Evolutionary conservation across 2,888 invertebrate species (phyloP).

Genomic region (Aphrophora alni): DNA sequence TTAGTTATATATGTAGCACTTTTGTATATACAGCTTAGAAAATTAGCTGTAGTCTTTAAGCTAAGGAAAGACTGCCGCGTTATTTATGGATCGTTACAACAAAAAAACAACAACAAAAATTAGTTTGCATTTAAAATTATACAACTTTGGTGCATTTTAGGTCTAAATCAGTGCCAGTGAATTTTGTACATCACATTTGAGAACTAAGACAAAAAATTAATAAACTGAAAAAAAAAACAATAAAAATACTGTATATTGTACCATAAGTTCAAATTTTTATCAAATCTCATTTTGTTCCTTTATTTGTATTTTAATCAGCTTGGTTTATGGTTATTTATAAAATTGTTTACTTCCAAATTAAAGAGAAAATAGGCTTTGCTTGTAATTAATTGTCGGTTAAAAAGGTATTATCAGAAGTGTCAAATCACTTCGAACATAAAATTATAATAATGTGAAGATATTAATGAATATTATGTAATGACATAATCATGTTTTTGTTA

Average conservation of each 20-base stretch:
- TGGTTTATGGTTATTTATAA: neutral
- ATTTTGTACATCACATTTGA: conserved; percentile 9
- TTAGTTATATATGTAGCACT: neutral
- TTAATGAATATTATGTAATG: neutral
- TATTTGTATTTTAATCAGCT: neutral
- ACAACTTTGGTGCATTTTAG: neutral
- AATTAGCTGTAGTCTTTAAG: conserved; percentile 9
- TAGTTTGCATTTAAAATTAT: conserved; percentile 22
- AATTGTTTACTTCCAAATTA: neutral
- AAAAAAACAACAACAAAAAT: conserved; percentile 27
- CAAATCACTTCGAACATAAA: neutral
- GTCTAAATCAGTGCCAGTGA: conserved; percentile 6
- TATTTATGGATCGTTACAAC: conserved; percentile 4
- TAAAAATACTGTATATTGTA: neutral
- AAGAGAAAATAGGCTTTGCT: neutral
- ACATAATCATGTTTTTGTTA: neutral
- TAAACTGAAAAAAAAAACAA: neutral
- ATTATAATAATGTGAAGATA: neutral
- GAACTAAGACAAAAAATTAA: neutral
- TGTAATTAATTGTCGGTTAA: neutral
- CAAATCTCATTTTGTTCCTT: neutral
- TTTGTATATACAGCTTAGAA: conserved; percentile 9
- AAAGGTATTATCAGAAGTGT: neutral
- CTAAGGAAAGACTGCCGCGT: neutral
- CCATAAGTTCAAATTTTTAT: neutral